Base-by-base conservation (phyloP, 2,113 vertebrate species). In the Dendrocopos noguchii region DNA sequence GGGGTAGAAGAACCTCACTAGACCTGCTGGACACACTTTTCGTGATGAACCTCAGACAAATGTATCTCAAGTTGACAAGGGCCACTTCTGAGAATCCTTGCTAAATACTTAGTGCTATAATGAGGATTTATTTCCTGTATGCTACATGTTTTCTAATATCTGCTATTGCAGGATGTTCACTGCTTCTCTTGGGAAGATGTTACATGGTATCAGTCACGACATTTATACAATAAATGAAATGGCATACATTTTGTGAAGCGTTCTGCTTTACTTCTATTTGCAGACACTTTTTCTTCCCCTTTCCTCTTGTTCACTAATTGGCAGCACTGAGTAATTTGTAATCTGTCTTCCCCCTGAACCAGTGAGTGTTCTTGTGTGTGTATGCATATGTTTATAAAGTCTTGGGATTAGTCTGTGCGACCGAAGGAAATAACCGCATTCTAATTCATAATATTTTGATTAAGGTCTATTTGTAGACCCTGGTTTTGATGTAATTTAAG, bases 391-490 rank as follows among this genome's bases (percentile, higher is more conserved):
- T 91, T 93, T 95, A 88, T 83, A 75, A 92, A 92, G 79, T 88
- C 61, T 80, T 80, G 88, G 72, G 79, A 91, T 92, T 91, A 50
- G 75, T 61, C 74, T 94, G 61, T 7, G 13, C 85, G 73, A 94
- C 77, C 50, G 68, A 95, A 94, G 82, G 68, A 95, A 95, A 83
- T 46, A 83, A 78, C 70, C 46, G n/a, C 73, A 75, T 94, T 93
- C 67, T 84, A 90, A 93, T 94, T 94, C 87, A 90, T 87, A 94
- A 87, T 95, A 94, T 96, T 96, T 91, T 94, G 81, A 94, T 95
- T 85, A 87, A 71, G 65, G 44, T 83, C 84, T 94, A 82, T 91
- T 89, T 95, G 84, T 68, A 94, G 91, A 81, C 53, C 34, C 34
- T 78, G 84, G 27, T 90, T 96, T 86, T 85, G 57, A 72, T 95